These are phyloP conservation scores for Sinonovacula constricta DNA, from an alignment of 1,140 invertebrate genomes.

Conservation along the genomic window DNA sequence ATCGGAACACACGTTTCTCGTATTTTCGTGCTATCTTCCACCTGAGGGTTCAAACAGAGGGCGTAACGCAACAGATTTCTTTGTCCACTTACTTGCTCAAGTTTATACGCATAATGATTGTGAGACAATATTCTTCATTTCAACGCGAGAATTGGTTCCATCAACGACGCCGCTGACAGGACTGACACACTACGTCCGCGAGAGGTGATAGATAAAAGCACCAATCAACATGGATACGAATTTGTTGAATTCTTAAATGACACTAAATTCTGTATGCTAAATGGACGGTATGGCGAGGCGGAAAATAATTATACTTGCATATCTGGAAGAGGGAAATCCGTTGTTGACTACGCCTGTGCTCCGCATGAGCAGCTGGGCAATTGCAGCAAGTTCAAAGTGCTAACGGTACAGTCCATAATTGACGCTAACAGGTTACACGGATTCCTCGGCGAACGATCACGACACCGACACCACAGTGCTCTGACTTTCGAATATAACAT, in stretches of 20 bases:
- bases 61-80: conserved; percentile 3
- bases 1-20: neutral
- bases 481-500: neutral
- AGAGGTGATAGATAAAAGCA: neutral
- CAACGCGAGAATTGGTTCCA: neutral
- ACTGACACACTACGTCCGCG: neutral
- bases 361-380: conserved; percentile 15
- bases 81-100: conserved; percentile 6
- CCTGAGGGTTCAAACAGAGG: conserved; percentile 15
- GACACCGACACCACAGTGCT: conserved; percentile 12
- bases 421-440: conserved; percentile 5
- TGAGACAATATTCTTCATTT: neutral
- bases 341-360: conserved; percentile 34
- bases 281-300: neutral
- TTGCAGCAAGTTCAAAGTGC: conserved; percentile 12
- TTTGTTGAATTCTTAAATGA: conserved; percentile 27
- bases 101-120: neutral
- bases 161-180: neutral
- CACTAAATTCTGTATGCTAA: conserved; percentile 28
- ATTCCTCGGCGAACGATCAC: conserved; percentile 7
- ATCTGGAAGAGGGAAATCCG: neutral
- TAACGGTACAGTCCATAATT: neutral
- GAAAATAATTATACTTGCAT: neutral
- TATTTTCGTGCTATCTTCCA: conserved; percentile 5
- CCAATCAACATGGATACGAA: conserved; percentile 34